Evolutionary conservation across 2,888 invertebrate genomes (phyloP).

Genomic region (Drosophila antonietae): DNA sequence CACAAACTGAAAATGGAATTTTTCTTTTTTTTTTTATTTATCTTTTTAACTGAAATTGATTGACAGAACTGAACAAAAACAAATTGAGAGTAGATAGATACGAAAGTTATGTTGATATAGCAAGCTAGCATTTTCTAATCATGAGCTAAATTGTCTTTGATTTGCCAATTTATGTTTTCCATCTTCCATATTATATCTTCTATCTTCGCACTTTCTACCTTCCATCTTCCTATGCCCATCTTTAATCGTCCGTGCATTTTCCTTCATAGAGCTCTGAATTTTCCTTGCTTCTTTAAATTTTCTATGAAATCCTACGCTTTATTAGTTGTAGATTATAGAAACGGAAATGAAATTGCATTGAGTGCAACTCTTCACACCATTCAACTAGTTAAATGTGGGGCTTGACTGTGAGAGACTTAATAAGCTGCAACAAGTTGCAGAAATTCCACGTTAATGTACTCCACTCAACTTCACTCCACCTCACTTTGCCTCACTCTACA

Average conservation of each 20-base stretch:
- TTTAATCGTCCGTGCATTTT: no score
- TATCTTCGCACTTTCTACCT: no score
- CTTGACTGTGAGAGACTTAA: slow-evolving; percentile 1
- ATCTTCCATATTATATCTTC: no score
- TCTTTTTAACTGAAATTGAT: background rate
- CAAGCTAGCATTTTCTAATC: background rate
- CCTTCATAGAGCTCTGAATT: no score
- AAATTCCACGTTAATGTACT: background rate
- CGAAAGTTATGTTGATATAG: background rate
- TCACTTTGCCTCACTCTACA: no score
- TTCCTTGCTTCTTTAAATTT: background rate
- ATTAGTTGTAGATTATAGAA: background rate
- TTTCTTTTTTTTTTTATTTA: background rate
- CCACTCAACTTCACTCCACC: background rate
- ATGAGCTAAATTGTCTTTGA: background rate
- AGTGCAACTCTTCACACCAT: slow-evolving; percentile 14
- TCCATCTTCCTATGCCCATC: no score
- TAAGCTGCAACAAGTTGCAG: slow-evolving; percentile 23
- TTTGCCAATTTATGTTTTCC: no score
- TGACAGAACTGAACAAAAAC: background rate
- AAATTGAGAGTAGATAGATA: background rate
- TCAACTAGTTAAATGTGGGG: background rate
- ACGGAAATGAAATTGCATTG: background rate
- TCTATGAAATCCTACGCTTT: background rate
- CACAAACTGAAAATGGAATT: background rate